These are phyloP conservation scores for Rhagoletis zephyria DNA, from an alignment of 1,140 invertebrate genomes.

Conservation along the genomic window DNA sequence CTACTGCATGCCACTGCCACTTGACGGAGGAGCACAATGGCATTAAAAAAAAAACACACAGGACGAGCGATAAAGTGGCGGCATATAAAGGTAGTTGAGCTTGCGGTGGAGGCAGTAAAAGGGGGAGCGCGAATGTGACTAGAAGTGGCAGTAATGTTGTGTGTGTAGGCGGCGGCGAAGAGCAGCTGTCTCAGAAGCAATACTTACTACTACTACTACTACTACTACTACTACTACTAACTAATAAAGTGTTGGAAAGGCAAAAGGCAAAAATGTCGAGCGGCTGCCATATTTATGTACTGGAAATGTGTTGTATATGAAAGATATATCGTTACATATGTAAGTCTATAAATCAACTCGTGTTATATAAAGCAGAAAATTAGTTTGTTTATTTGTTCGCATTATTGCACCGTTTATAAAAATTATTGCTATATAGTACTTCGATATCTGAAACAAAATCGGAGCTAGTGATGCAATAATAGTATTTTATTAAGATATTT, in stretches of 20 bases:
- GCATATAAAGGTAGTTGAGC: background rate
- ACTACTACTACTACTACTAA: no score
- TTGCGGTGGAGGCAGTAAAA: background rate
- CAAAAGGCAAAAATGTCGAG: background rate
- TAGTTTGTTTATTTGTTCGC: no score
- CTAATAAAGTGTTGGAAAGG: slow-evolving; percentile 30
- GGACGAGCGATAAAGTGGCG: slow-evolving; percentile 3
- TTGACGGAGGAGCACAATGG: background rate
- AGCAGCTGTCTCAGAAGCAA: background rate
- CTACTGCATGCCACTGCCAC: background rate
- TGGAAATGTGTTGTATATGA: no score
- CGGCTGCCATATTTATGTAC: slow-evolving; percentile 1
- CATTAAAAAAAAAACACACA: background rate
- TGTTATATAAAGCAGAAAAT: no score
- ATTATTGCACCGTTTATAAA: no score
- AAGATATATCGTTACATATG: background rate
- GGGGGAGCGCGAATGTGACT: no score
- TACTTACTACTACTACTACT: no score
- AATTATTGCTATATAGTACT: no score
- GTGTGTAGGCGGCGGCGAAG: background rate
- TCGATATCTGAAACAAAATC: no score
- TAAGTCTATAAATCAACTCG: background rate
- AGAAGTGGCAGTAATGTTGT: background rate
- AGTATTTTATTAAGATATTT: no score
- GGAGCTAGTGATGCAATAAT: no score